Evolutionary conservation across 2,113 vertebrate genomes (phyloP).

Genomic region (Neopipo cinnamomea): DNA sequence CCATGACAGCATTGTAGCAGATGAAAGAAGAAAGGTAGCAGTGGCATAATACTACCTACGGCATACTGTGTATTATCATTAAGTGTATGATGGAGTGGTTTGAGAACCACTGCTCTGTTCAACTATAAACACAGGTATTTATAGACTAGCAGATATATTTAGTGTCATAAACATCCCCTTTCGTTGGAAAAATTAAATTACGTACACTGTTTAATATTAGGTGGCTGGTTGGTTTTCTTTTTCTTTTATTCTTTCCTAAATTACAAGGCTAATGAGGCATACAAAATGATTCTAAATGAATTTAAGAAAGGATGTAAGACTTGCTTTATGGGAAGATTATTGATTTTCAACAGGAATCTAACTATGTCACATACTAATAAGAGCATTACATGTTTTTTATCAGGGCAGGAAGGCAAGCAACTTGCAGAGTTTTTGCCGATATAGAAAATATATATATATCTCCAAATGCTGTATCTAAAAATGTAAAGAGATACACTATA

Average conservation of each 20-base stretch:
- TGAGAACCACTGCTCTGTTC: constrained; percentile 19
- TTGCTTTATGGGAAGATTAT: constrained; percentile 45
- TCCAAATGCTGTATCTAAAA: neutral
- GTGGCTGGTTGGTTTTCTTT: constrained; percentile 51
- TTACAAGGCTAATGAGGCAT: constrained; percentile 59
- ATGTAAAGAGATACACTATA: neutral
- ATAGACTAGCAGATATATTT: constrained; percentile 30
- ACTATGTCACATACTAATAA: constrained; percentile 57
- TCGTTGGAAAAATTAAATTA: constrained; percentile 53
- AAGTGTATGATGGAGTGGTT: neutral
- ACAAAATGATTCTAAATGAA: constrained; percentile 59
- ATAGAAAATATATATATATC: neutral
- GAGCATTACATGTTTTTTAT: constrained; percentile 40
- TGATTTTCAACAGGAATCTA: constrained; percentile 64
- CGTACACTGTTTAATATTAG: constrained; percentile 44
- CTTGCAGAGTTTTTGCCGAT: neutral
- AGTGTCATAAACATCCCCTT: constrained; percentile 45
- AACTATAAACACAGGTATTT: constrained; percentile 32
- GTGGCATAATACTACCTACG: neutral
- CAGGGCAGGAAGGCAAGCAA: neutral
- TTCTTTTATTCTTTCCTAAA: constrained; percentile 59
- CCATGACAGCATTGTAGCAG: neutral
- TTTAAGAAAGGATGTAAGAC: constrained; percentile 63
- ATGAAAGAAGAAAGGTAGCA: neutral
- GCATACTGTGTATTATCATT: neutral